These are phyloP conservation scores for Eristalinus sepulchralis DNA, from an alignment of 2,888 invertebrate species.

Conservation along the genomic window DNA sequence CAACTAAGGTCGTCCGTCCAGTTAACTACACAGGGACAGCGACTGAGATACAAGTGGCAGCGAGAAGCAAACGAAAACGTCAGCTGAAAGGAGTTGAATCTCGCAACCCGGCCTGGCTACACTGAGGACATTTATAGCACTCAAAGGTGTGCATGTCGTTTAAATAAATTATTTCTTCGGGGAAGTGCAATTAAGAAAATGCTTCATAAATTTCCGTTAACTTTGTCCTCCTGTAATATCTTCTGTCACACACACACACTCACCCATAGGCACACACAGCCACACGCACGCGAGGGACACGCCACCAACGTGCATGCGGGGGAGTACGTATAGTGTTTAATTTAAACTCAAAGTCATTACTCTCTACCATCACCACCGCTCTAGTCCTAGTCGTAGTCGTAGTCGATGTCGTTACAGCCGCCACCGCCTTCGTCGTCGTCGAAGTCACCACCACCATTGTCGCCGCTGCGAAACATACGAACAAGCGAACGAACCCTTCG, in stretches of 20 bases:
- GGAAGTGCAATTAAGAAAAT: conserved; percentile 80
- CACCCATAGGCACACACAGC: conserved; percentile 1
- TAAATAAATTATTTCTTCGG: conserved; percentile 80
- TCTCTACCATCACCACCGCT: conserved; percentile 32
- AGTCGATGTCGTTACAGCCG: neutral
- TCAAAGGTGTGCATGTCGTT: conserved; percentile 78
- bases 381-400: neutral
- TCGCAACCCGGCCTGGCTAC: conserved; percentile 20
- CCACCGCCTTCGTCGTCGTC: neutral
- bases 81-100: conserved; percentile 41
- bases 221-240: conserved; percentile 73
- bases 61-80: conserved; percentile 57
- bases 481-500: conserved; percentile 45
- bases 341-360: conserved; percentile 71
- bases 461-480: neutral
- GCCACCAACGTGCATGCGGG: conserved; percentile 6
- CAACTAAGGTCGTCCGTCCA: neutral
- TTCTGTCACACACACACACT: conserved; percentile 40
- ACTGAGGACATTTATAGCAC: conserved; percentile 69
- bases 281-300: neutral
- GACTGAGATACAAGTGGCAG: conserved; percentile 6
- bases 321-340: conserved; percentile 48
- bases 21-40: neutral
- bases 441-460: neutral
- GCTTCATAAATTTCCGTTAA: conserved; percentile 79